Evolutionary conservation across 2,888 invertebrate genomes (phyloP), one percentile per base, ranked within the genome.

Genomic region (Melangyna quadrimaculata): DNA sequence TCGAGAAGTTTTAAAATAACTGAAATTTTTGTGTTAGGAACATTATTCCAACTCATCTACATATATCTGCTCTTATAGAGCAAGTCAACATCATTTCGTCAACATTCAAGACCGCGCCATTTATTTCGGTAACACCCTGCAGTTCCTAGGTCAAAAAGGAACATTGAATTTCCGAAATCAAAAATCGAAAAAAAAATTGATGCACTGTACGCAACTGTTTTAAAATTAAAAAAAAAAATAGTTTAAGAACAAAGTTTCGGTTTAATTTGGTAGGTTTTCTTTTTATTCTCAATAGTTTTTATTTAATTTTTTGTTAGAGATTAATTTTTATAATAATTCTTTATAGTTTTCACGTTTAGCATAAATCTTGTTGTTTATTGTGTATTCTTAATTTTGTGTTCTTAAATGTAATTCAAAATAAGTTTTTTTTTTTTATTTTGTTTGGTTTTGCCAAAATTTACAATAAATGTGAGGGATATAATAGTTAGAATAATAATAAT

Each of bases 221-320:
- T n/a, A n/a, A n/a, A n/a, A n/a, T n/a, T n/a, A n/a, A n/a, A n/a
- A n/a, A n/a, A n/a, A n/a, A n/a, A n/a, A n/a, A n/a, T n/a, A n/a
- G n/a, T n/a, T n/a, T n/a, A n/a, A n/a, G 0, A 51, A 51, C 2
- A 67, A 7, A 9, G 3, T 65, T 55, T 69, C 43, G 45, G 55
- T 69, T 69, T 45, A 78, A 78, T 83, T 83, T 73, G 55, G 73
- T 73, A 83, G 55, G 35, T 51, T 67, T 78, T 17, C 17, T 65
- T 53, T 83, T 83, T 83, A 73, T 78, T 78, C 43, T 63, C 69
- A 73, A 22, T 37, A 51, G 3, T 59, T 19, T 37, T 57, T 43
- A n/a, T 29, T 55, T 63, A 55, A n/a, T n/a, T 75, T 24, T 32
- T 81, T 51, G 32, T 67, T 37, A 53, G 63, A 45, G 72, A 63